Conservation (phyloP, 2,113 vertebrate genomes). For the Acinonyx jubatus region DNA sequence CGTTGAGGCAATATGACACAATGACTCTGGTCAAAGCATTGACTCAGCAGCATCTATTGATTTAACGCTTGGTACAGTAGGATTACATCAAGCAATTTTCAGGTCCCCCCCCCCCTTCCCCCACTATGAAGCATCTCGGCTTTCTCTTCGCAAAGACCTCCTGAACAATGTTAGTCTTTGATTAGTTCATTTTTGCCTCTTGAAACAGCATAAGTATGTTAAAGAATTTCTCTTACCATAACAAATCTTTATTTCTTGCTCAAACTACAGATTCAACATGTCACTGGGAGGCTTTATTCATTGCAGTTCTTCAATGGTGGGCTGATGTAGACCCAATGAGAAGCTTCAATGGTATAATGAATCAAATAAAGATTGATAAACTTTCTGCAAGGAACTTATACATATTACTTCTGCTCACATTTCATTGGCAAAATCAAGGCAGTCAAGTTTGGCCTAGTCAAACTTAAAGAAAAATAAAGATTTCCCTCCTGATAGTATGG, state of each 20-base stretch:
- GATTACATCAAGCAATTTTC: neutral
- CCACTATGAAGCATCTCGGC: neutral
- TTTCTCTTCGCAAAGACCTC: neutral
- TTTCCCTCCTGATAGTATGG: neutral
- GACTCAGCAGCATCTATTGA: neutral
- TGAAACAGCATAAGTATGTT: neutral
- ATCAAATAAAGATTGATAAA: neutral
- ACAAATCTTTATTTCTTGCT: neutral
- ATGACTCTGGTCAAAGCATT: neutral
- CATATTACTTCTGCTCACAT: neutral
- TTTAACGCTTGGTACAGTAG: neutral
- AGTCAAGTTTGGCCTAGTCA: too few relatives aligned
- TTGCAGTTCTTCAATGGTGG: neutral
- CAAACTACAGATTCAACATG: neutral
- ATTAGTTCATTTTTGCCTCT: neutral
- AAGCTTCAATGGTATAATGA: neutral
- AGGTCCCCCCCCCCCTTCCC: neutral
- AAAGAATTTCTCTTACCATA: neutral
- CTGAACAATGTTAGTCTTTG: neutral
- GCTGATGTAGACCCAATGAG: neutral
- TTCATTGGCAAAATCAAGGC: neutral
- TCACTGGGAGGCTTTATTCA: neutral
- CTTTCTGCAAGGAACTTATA: neutral
- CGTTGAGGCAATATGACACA: neutral
- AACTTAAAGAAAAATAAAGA: neutral